Evolutionary conservation across 2,888 invertebrate species (phyloP).

Genomic region (Epinotia bilunana): DNA sequence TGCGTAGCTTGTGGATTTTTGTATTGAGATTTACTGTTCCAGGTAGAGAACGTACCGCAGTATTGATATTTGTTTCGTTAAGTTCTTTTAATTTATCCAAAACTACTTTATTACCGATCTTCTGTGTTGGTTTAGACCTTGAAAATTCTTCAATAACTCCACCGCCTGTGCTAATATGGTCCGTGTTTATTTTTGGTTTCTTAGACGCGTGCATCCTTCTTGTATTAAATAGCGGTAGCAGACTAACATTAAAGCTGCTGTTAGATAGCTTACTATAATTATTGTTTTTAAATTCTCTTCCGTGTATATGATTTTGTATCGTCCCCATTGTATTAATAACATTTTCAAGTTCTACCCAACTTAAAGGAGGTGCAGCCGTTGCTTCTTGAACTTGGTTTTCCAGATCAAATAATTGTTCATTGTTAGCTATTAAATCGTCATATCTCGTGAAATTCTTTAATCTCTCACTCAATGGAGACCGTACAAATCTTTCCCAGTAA

Average conservation of each 20-base stretch:
- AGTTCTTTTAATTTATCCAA: neutral
- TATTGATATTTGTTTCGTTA: neutral
- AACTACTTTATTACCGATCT: neutral
- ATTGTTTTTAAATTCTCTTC: constrained; percentile 32
- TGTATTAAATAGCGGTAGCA: constrained; percentile 54
- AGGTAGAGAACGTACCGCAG: neutral
- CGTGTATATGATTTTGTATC: constrained; percentile 20
- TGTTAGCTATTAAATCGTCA: constrained; percentile 57
- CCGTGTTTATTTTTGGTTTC: constrained; percentile 1
- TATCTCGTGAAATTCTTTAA: constrained; percentile 52
- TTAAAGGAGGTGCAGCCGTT: constrained; percentile 59
- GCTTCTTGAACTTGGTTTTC: constrained; percentile 70
- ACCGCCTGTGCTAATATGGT: neutral
- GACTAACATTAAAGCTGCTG: constrained; percentile 63
- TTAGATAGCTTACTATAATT: constrained; percentile 45
- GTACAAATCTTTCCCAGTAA: constrained; percentile 74
- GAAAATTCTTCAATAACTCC: neutral
- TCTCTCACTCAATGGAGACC: constrained; percentile 65
- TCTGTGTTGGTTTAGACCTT: neutral
- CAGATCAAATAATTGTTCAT: constrained; percentile 67
- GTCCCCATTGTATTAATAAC: constrained; percentile 63
- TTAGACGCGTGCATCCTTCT: neutral
- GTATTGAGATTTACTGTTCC: neutral
- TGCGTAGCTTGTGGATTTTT: neutral
- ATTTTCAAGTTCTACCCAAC: constrained; percentile 71